Conservation (phyloP, 2,797 vertebrate genomes). For the Myripristis jacobus region DNA sequence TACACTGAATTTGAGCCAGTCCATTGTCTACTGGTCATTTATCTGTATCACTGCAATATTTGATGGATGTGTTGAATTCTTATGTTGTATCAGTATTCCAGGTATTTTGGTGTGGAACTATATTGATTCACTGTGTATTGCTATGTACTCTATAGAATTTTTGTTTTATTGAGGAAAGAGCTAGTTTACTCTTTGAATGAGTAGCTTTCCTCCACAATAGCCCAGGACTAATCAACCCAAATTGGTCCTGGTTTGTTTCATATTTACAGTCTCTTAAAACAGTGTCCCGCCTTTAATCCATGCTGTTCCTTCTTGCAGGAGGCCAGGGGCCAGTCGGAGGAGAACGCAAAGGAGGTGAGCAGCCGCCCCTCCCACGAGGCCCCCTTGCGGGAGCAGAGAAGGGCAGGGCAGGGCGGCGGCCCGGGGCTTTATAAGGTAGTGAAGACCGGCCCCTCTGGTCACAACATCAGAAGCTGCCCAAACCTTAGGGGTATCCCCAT, state of each 20-base stretch:
- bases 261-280: conserved; percentile 29
- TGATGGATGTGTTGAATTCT: conserved; percentile 21
- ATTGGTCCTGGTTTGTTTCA: neutral
- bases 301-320: conserved; percentile 90
- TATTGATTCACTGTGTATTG: neutral
- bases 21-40: conserved; percentile 32
- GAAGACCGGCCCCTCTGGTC: conserved; percentile 99
- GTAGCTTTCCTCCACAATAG: neutral
- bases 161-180: neutral
- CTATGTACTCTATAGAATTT: conserved; percentile 1
- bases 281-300: conserved; percentile 66
- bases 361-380: conserved; percentile 93
- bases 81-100: conserved; percentile 10
- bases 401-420: conserved; percentile 94
- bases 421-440: conserved; percentile 99
- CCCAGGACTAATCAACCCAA: conserved; percentile 7
- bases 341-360: conserved; percentile 96
- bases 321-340: conserved; percentile 93
- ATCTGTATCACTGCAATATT: conserved; percentile 27
- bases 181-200: neutral
- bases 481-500: conserved; percentile 99
- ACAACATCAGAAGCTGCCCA: conserved; percentile 99
- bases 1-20: conserved; percentile 14
- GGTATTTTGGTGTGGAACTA: neutral
- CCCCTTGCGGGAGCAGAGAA: conserved; percentile 90